Conservation (phyloP, 2,797 vertebrate species). For the Danio jaintianensis region DNA sequence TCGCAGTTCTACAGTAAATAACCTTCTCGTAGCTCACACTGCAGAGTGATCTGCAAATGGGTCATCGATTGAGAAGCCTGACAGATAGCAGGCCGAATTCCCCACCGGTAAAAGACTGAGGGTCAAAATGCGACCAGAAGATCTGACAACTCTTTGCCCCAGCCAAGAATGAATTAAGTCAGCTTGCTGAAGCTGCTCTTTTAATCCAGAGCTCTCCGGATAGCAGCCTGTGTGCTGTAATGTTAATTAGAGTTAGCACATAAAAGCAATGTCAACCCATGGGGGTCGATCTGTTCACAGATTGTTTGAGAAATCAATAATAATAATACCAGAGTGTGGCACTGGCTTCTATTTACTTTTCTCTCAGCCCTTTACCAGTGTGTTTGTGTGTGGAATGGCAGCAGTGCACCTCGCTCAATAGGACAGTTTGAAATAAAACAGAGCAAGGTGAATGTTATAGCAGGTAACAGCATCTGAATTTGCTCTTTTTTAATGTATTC, state of each 20-base stretch:
- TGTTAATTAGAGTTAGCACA: conserved; percentile 54
- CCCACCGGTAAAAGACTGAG: conserved; percentile 19
- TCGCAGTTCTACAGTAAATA: conserved; percentile 44
- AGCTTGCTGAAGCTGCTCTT: conserved; percentile 33
- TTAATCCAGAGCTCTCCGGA: conserved; percentile 18
- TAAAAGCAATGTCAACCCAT: conserved; percentile 47
- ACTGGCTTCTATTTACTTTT: conserved; percentile 29
- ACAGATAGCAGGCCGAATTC: conserved; percentile 26
- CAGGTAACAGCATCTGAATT: neutral
- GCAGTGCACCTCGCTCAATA: conserved; percentile 4
- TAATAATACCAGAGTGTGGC: conserved; percentile 25
- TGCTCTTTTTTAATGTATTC: conserved; percentile 31
- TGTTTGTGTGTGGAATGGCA: conserved; percentile 13
- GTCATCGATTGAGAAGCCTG: conserved; percentile 54
- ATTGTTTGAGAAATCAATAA: conserved; percentile 51
- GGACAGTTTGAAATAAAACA: conserved; percentile 17
- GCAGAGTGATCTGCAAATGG: conserved; percentile 47
- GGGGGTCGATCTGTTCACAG: conserved; percentile 40
- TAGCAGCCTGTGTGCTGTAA: conserved; percentile 34
- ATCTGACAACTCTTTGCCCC: conserved; percentile 27
- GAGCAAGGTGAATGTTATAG: conserved; percentile 28
- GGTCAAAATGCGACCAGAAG: conserved; percentile 36
- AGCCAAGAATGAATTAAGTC: conserved; percentile 39
- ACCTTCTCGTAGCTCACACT: conserved; percentile 28
- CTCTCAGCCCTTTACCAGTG: neutral